These are phyloP conservation scores for Mamestra brassicae DNA, from an alignment of 2,888 invertebrate genomes.

Conservation along the genomic window DNA sequence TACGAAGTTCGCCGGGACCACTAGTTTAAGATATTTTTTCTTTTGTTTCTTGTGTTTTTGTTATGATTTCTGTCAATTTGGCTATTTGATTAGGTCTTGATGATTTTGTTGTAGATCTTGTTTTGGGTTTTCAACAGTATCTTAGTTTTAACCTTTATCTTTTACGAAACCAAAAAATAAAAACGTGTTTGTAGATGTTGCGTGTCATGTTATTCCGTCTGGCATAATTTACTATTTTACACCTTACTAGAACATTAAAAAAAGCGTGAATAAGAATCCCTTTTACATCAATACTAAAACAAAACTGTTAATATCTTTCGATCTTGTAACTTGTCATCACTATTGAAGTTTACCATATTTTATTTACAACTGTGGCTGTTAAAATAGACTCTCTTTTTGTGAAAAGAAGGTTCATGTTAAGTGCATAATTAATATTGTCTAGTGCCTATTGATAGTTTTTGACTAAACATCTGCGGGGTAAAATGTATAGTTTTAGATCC, in stretches of 20 bases:
- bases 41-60: too few relatives aligned
- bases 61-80: too few relatives aligned
- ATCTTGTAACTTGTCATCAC: slow-evolving; percentile 59
- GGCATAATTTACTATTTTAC: slow-evolving; percentile 24
- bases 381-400: background rate
- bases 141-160: too few relatives aligned
- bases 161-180: background rate
- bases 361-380: background rate
- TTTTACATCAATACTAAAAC: slow-evolving; percentile 42
- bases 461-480: slow-evolving; percentile 38
- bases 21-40: too few relatives aligned
- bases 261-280: slow-evolving; percentile 39
- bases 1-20: too few relatives aligned
- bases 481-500: background rate
- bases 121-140: too few relatives aligned
- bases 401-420: fast-evolving
- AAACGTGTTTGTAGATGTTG: background rate
- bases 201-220: background rate
- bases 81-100: too few relatives aligned
- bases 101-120: too few relatives aligned
- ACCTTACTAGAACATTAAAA: slow-evolving; percentile 29
- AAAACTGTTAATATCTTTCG: slow-evolving; percentile 34
- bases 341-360: slow-evolving; percentile 5
- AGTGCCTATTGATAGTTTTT: slow-evolving; percentile 5
- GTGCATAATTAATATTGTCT: slow-evolving; percentile 28